Evolutionary conservation across 2,888 invertebrate species (phyloP).

Genomic region (Cenopis cana): DNA sequence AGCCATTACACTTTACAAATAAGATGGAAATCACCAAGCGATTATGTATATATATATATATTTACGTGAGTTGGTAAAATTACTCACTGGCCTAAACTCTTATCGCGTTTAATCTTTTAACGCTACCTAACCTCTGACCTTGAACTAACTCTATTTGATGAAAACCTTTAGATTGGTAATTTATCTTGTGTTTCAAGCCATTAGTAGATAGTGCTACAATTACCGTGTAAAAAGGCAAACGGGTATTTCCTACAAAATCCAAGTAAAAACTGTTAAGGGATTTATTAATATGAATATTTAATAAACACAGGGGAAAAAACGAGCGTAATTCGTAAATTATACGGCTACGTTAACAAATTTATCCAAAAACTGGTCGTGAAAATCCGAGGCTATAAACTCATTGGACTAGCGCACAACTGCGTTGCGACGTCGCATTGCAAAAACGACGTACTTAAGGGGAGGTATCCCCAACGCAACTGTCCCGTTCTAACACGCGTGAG

Average conservation of each 20-base stretch:
- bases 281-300: too few species aligned
- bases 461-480: too few species aligned
- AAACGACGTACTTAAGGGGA: too few species aligned
- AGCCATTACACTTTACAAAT: constrained; percentile 16
- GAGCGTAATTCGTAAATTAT: too few species aligned
- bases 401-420: too few species aligned
- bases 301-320: too few species aligned
- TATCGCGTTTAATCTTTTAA: constrained; percentile 26
- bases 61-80: constrained; percentile 9
- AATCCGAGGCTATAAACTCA: too few species aligned
- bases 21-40: constrained; percentile 24
- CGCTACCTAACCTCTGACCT: constrained; percentile 27
- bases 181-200: constrained; percentile 15
- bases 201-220: constrained; percentile 3
- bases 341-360: too few species aligned
- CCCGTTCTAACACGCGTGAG: too few species aligned
- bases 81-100: constrained; percentile 18
- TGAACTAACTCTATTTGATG: constrained; percentile 27
- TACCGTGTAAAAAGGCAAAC: neutral
- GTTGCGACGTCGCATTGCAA: too few species aligned
- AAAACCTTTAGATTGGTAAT: constrained; percentile 2
- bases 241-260: neutral
- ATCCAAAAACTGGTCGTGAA: too few species aligned
- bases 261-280: too few species aligned
- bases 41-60: neutral